Percentiles rank a stretch among this genome's conserved stretches.
Evolutionary conservation across 2,113 vertebrate genomes (phyloP).

Genomic region (Apodemus speciosus): DNA sequence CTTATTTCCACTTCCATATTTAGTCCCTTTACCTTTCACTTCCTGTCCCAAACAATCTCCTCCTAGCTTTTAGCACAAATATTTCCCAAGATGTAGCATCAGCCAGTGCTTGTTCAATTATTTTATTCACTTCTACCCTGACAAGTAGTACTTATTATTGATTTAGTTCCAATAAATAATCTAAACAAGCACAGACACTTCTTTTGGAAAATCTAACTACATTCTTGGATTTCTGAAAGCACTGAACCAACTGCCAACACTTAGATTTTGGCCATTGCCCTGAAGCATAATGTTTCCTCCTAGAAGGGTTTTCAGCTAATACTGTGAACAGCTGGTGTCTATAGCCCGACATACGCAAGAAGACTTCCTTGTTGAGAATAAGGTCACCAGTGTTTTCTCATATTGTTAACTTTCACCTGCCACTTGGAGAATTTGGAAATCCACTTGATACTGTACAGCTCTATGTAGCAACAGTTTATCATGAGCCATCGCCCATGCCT

Average conservation of each 20-base stretch:
- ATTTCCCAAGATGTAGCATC: neutral
- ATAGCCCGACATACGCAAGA: neutral
- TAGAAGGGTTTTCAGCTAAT: neutral
- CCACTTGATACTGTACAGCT: neutral
- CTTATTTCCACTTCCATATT: neutral
- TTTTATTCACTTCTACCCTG: slow-evolving; percentile 1
- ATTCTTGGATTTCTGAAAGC: slow-evolving; percentile 40
- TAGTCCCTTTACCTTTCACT: neutral
- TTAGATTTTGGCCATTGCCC: neutral
- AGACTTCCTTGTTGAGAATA: slow-evolving; percentile 21
- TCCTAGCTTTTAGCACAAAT: slow-evolving; percentile 14
- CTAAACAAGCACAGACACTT: slow-evolving; percentile 31
- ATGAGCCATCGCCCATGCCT: neutral
- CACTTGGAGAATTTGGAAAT: slow-evolving; percentile 53
- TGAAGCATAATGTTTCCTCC: neutral
- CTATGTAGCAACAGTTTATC: slow-evolving; percentile 5
- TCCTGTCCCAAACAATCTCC: neutral
- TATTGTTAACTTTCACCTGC: slow-evolving; percentile 14
- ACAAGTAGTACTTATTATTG: neutral
- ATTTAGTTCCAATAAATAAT: slow-evolving; percentile 23
- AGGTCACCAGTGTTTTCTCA: neutral
- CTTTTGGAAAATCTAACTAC: neutral
- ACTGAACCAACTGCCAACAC: neutral
- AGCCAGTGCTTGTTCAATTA: slow-evolving; percentile 16
- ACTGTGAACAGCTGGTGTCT: neutral